Conservation (phyloP, 2,113 vertebrate species). For the Otolemur garnettii region DNA sequence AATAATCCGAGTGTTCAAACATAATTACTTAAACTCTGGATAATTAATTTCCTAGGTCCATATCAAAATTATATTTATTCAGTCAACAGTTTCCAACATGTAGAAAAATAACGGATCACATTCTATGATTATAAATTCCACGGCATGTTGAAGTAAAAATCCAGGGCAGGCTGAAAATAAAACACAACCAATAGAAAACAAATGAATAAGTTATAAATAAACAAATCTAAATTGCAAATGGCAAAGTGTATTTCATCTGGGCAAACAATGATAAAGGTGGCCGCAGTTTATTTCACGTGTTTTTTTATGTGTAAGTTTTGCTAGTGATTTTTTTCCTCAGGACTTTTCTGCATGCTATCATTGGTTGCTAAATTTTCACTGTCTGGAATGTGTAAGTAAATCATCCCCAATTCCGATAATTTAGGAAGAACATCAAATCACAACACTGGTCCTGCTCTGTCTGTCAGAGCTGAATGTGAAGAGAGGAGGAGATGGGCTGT, state of each 20-base stretch:
- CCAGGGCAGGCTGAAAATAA: background rate
- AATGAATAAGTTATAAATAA: background rate
- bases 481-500: background rate
- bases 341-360: background rate
- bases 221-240: background rate
- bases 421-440: background rate
- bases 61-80: slow-evolving; percentile 31
- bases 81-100: slow-evolving; percentile 23
- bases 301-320: background rate
- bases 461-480: background rate
- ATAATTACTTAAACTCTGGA: slow-evolving; percentile 64
- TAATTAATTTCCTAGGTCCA: slow-evolving; percentile 51
- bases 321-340: background rate
- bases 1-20: slow-evolving; percentile 67
- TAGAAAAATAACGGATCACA: slow-evolving; percentile 44
- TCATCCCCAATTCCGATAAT: background rate
- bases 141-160: background rate
- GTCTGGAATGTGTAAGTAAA: background rate
- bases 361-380: background rate
- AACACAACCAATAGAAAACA: background rate
- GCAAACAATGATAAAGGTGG: background rate
- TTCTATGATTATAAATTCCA: background rate
- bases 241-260: background rate
- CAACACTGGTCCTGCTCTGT: background rate
- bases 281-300: background rate